These are phyloP conservation scores for Prosopocoilus inquinatus DNA, from an alignment of 2,888 invertebrate species.

Conservation along the genomic window DNA sequence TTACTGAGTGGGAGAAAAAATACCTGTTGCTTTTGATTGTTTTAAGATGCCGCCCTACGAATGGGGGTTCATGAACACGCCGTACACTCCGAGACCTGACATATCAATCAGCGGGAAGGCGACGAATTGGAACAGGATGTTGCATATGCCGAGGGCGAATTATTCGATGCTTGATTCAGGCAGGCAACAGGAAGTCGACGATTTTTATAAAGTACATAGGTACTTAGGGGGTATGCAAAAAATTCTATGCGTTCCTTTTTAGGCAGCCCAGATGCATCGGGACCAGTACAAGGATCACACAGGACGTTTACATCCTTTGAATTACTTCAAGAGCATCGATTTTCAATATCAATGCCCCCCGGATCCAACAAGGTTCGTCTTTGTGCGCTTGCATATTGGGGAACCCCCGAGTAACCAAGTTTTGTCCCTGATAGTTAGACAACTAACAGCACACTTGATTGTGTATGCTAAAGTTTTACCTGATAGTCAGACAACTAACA, in stretches of 20 bases:
- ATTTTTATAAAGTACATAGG: constrained; percentile 49
- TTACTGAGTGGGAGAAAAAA: neutral
- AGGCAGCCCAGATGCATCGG: constrained; percentile 61
- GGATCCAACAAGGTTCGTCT: constrained; percentile 53
- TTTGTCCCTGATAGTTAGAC: neutral
- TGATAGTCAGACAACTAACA: no score
- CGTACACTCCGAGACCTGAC: constrained; percentile 47
- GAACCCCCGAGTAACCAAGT: neutral
- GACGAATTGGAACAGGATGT: constrained; percentile 39
- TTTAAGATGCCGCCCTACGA: constrained; percentile 47
- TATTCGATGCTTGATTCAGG: constrained; percentile 47
- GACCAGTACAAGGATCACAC: constrained; percentile 62
- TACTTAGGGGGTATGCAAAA: neutral
- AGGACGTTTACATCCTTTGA: constrained; percentile 58
- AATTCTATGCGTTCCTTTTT: constrained; percentile 1
- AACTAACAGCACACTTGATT: no score
- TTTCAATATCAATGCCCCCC: constrained; percentile 58
- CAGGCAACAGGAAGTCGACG: constrained; percentile 50
- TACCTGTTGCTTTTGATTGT: neutral
- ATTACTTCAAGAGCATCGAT: constrained; percentile 55
- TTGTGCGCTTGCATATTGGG: neutral
- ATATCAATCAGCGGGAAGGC: constrained; percentile 40
- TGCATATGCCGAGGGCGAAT: constrained; percentile 41
- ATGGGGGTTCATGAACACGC: constrained; percentile 46
- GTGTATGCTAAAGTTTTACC: neutral